Evolutionary conservation across 2,797 vertebrate species (phyloP), one percentile per base, ranked within the genome.

Genomic region (Siniperca obscura): DNA sequence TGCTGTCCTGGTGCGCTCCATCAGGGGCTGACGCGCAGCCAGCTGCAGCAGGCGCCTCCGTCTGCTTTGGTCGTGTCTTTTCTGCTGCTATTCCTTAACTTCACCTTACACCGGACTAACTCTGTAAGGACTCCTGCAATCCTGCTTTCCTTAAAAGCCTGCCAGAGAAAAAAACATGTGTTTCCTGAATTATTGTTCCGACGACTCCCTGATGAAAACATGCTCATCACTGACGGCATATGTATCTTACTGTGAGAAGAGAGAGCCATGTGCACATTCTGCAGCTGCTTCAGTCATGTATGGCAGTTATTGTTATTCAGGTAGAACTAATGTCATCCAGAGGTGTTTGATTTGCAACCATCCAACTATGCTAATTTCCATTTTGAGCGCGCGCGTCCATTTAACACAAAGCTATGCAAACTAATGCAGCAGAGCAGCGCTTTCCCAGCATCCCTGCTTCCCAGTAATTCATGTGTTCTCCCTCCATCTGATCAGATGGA

Each of bases 391-490:
- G 86, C 84, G 65, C 88, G 44, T 93, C 89, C 91, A 87, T 94
- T 95, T 95, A 84, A 59, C 53, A 72, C 30, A 67, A 21, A 79
- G 88, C 77, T 92, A 93, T 94, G 93, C 93, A 88, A 92, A 93
- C 94, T 94, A 94, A 96, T 95, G 67, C 34, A 71, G 72, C 38
- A 40, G 50, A 77, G 62, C 72, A 19, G 82, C 80, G 70, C 78
- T 57, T 80, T 78, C 93, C 93, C 86, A 90, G 91, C 91, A 93
- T 96, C 97, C 97, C 96, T 96, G 96, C 96, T 95, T 97, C 91
- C 60, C 89, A 86, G 92, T 97, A 97, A 98, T 97, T 96, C 96
- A 97, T 97, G 97, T 97, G 96, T 97, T 95, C 94, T 97, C 94
- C 94, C 95, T 96, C 87, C 79, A 95, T 96, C 95, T 96, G 96